These are phyloP conservation scores for Cyphomyrmex costatus DNA, from an alignment of 1,140 invertebrate species.

Conservation along the genomic window DNA sequence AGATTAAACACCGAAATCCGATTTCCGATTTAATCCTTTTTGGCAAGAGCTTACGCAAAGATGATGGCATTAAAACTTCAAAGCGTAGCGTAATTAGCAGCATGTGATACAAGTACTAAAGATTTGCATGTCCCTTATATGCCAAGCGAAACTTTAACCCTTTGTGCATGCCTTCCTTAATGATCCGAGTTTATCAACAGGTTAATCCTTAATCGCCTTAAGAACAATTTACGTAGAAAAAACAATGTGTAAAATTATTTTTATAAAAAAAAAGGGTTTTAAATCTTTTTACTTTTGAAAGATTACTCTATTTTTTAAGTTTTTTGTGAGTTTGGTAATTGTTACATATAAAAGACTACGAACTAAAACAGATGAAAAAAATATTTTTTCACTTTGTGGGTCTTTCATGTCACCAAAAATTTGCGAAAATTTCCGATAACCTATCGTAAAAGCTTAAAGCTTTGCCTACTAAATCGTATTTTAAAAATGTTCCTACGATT, in stretches of 20 bases:
- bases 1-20: conserved; percentile 70
- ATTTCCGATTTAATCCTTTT: conserved; percentile 74
- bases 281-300: too few species aligned
- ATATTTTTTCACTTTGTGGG: too few species aligned
- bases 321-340: too few species aligned
- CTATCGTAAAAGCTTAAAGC: too few species aligned
- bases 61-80: conserved; percentile 67
- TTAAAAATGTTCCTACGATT: too few species aligned
- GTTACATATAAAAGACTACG: too few species aligned
- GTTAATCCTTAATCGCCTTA: conserved; percentile 15
- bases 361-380: too few species aligned
- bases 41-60: conserved; percentile 49
- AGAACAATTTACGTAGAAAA: not conserved
- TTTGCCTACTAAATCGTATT: too few species aligned
- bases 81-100: conserved; percentile 69
- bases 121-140: conserved; percentile 30
- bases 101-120: conserved; percentile 49
- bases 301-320: too few species aligned
- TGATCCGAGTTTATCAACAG: not conserved
- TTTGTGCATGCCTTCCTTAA: not conserved
- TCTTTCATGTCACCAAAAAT: too few species aligned
- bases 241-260: not conserved
- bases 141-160: conserved; percentile 40
- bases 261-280: too few species aligned
- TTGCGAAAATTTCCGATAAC: too few species aligned